These are phyloP conservation scores for Oreochromis tanganicae DNA, from an alignment of 2,113 vertebrate genomes.

Conservation along the genomic window DNA sequence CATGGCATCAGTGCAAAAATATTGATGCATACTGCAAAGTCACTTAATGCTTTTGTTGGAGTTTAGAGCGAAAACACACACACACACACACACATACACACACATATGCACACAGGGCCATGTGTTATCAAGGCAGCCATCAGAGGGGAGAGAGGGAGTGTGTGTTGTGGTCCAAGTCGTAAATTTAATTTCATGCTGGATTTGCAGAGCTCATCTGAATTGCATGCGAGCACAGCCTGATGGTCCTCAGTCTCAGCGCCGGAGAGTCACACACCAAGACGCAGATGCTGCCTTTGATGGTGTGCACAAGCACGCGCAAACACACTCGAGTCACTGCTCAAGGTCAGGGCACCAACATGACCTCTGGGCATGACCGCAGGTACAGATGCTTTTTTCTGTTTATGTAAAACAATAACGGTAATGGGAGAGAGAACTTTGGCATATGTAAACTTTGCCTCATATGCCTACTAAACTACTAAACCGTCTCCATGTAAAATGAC, in stretches of 20 bases:
- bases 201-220: constrained; percentile 77
- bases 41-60: constrained; percentile 29
- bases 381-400: not conserved
- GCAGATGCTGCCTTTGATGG: constrained; percentile 48
- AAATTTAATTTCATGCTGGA: constrained; percentile 80
- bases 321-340: not conserved
- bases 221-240: constrained; percentile 71
- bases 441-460: not conserved
- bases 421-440: not conserved
- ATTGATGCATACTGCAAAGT: not conserved
- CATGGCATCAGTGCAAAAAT: constrained; percentile 18
- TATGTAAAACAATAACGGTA: not conserved
- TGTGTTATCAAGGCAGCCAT: constrained; percentile 62
- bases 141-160: constrained; percentile 22
- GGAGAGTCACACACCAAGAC: constrained; percentile 42
- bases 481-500: not conserved
- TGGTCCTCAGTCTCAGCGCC: constrained; percentile 53
- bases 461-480: not conserved
- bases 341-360: not conserved
- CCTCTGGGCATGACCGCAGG: not conserved
- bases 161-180: constrained; percentile 67
- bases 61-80: not conserved
- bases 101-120: not conserved
- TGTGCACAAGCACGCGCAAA: not conserved
- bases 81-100: not conserved